Evolutionary conservation across 2,888 invertebrate genomes (phyloP).

Genomic region (Rhingia campestris): DNA sequence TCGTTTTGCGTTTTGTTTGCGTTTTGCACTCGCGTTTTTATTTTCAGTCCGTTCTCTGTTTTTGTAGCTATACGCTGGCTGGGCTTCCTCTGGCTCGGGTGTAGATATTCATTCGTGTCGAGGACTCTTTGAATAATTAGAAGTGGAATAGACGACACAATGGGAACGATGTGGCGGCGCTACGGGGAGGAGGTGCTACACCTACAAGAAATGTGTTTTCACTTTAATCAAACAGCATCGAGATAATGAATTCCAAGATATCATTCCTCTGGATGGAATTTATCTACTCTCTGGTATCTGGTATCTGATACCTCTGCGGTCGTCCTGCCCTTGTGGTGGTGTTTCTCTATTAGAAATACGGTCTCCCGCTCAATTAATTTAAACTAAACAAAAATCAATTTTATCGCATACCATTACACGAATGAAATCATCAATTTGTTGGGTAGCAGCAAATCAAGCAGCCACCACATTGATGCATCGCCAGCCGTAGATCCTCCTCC

Average conservation of each 20-base stretch:
- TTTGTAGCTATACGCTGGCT: neutral
- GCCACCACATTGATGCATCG: slow-evolving; percentile 55
- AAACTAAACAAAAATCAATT: slow-evolving; percentile 74
- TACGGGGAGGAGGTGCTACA: neutral
- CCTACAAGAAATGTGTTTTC: slow-evolving; percentile 56
- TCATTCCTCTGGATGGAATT: slow-evolving; percentile 28
- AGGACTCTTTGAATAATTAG: slow-evolving; percentile 69
- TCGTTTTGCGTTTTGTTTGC: slow-evolving; percentile 31
- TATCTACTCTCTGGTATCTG: neutral
- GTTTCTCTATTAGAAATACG: slow-evolving; percentile 64
- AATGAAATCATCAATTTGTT: slow-evolving; percentile 74
- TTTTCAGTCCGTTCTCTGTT: neutral
- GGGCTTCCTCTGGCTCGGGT: too few species aligned
- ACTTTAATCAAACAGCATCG: slow-evolving; percentile 65
- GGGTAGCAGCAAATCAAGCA: slow-evolving; percentile 68
- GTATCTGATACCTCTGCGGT: slow-evolving; percentile 10
- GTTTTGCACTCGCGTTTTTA: slow-evolving; percentile 21
- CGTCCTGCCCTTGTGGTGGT: neutral
- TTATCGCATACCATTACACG: slow-evolving; percentile 72
- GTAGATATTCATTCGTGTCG: slow-evolving; percentile 1
- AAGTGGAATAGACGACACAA: slow-evolving; percentile 42
- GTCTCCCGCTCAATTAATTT: slow-evolving; percentile 74
- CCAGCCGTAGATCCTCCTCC: slow-evolving; percentile 27
- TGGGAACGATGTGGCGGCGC: neutral
- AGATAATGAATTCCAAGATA: slow-evolving; percentile 70